Conservation (phyloP, 1,140 invertebrate species). For the Ceratina calcarata region DNA sequence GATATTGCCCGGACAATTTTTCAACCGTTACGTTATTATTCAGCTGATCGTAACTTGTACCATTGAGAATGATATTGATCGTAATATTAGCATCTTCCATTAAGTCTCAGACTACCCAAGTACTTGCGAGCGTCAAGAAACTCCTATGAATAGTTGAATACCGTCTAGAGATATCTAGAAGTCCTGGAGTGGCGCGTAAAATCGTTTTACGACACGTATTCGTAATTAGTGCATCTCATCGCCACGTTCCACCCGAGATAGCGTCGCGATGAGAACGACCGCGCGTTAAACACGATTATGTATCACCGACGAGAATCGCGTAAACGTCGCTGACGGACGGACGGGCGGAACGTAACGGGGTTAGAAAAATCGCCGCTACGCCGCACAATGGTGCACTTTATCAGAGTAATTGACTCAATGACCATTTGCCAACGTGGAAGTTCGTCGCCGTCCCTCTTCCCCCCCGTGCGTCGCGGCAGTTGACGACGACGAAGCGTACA, state of each 20-base stretch:
- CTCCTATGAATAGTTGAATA: no score
- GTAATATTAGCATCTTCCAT: no score
- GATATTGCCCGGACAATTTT: neutral
- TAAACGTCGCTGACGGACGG: constrained; percentile 46
- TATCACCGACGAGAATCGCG: constrained; percentile 23
- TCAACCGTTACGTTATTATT: no score
- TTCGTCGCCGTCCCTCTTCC: constrained; percentile 39
- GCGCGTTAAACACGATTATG: neutral
- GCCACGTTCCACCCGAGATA: neutral
- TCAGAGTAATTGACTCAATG: constrained; percentile 79
- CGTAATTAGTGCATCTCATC: constrained; percentile 13
- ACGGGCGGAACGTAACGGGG: constrained; percentile 66
- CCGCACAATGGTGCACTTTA: constrained; percentile 77
- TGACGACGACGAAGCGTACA: constrained; percentile 44
- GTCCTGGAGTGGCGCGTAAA: neutral
- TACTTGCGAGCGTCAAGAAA: no score
- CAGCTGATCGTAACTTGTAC: no score
- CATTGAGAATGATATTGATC: no score
- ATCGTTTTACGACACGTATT: neutral
- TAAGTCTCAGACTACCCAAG: no score
- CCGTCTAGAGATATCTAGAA: no score
- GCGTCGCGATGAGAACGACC: neutral
- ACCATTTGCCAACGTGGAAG: constrained; percentile 74
- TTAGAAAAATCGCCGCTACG: constrained; percentile 76
- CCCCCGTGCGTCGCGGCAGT: constrained; percentile 31